Percentiles rank a stretch among this genome's conserved stretches.
Evolutionary conservation across 2,797 vertebrate species (phyloP).

Genomic region (Catamblyrhynchus diadema): DNA sequence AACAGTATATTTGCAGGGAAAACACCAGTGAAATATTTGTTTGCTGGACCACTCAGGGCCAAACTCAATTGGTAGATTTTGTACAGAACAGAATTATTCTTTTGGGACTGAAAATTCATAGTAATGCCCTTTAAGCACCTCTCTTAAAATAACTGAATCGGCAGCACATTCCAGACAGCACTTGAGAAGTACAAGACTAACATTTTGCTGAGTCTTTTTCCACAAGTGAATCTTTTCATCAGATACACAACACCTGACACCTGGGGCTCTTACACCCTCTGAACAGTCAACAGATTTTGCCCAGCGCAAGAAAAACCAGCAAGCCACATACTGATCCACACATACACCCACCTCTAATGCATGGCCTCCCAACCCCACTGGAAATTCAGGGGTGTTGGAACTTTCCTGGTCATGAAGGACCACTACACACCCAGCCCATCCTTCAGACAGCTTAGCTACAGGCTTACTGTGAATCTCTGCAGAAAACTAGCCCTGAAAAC

Average conservation of each 20-base stretch:
- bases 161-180: neutral
- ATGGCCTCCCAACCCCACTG: neutral
- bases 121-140: neutral
- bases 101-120: neutral
- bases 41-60: neutral
- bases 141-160: neutral
- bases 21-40: neutral
- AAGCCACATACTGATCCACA: neutral
- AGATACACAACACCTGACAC: slow-evolving; percentile 34
- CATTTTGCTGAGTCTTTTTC: neutral
- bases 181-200: neutral
- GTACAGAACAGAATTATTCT: neutral
- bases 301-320: neutral
- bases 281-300: slow-evolving; percentile 5
- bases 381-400: neutral
- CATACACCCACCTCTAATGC: neutral
- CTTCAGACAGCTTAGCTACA: neutral
- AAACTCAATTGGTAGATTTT: neutral
- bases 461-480: neutral
- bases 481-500: neutral
- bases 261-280: neutral
- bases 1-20: neutral
- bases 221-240: slow-evolving; percentile 31
- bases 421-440: neutral
- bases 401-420: neutral